Evolutionary conservation across 2,113 vertebrate species (phyloP).

Genomic region (Polypterus bichir): DNA sequence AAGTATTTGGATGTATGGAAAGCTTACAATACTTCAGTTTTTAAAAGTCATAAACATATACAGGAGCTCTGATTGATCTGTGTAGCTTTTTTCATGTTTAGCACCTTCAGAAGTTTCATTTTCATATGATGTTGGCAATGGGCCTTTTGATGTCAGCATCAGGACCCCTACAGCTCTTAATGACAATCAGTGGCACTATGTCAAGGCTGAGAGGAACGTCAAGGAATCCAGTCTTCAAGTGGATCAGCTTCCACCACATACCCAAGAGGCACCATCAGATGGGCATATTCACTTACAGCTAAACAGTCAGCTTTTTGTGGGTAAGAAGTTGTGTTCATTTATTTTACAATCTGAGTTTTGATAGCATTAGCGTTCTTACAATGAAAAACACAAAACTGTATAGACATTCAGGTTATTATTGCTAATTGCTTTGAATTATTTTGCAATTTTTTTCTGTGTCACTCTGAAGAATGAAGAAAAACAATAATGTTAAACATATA

Average conservation of each 20-base stretch:
- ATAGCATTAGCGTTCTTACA: no score
- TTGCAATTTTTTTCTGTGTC: no score
- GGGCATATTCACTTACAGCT: constrained; percentile 80
- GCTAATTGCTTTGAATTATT: not conserved
- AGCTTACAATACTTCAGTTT: no score
- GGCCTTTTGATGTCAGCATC: constrained; percentile 67
- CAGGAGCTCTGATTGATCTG: not conserved
- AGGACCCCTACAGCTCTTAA: constrained; percentile 53
- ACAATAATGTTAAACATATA: no score
- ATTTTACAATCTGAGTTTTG: not conserved
- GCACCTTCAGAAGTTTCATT: constrained; percentile 74
- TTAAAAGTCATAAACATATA: no score
- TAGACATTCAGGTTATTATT: not conserved
- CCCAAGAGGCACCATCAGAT: constrained; percentile 54
- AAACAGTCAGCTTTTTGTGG: constrained; percentile 89
- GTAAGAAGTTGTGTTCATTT: constrained; percentile 38
- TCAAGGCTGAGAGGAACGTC: constrained; percentile 75
- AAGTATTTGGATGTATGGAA: no score
- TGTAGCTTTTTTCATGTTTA: constrained; percentile 31
- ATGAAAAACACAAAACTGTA: not conserved
- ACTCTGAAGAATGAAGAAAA: no score
- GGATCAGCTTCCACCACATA: constrained; percentile 55
- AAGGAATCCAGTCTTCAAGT: constrained; percentile 76
- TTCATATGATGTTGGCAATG: constrained; percentile 91
- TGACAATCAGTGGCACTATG: constrained; percentile 83